phyloP scores from a whole-genome alignment of 2,888 invertebrate genomes.

The Flexamia atlantica region DNA sequence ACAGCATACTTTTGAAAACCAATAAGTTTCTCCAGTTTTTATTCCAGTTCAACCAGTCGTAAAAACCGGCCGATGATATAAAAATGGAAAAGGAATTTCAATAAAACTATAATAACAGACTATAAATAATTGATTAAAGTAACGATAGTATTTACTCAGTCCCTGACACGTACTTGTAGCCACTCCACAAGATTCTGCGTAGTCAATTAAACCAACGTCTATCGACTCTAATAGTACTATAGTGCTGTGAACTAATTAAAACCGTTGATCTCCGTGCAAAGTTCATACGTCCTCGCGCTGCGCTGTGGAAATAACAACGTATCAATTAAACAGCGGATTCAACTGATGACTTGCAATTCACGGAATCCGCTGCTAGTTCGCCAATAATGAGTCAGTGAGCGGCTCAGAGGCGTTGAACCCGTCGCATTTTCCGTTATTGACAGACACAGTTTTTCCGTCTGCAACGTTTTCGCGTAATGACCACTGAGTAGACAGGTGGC shows the following conservation, averaged over 20 bases:
- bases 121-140: no score
- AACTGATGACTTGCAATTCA: slow-evolving; percentile 30
- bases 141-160: no score
- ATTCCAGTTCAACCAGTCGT: no score
- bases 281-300: slow-evolving; percentile 29
- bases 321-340: slow-evolving; percentile 35
- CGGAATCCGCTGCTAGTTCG: neutral
- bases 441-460: slow-evolving; percentile 13
- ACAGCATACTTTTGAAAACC: no score
- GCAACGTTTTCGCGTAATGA: slow-evolving; percentile 42
- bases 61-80: no score
- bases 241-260: slow-evolving; percentile 37
- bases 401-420: slow-evolving; percentile 9
- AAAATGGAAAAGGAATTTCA: no score
- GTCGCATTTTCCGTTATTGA: slow-evolving; percentile 51
- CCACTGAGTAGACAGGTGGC: slow-evolving; percentile 1
- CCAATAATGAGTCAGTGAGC: neutral
- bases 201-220: slow-evolving; percentile 36
- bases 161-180: no score
- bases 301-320: slow-evolving; percentile 27
- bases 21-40: no score
- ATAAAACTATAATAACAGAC: no score
- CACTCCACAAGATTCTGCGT: neutral
- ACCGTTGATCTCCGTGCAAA: slow-evolving; percentile 22
- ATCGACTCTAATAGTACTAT: neutral